Evolutionary conservation across 1,140 invertebrate genomes (phyloP).

Genomic region (Drosophila kohkoa): DNA sequence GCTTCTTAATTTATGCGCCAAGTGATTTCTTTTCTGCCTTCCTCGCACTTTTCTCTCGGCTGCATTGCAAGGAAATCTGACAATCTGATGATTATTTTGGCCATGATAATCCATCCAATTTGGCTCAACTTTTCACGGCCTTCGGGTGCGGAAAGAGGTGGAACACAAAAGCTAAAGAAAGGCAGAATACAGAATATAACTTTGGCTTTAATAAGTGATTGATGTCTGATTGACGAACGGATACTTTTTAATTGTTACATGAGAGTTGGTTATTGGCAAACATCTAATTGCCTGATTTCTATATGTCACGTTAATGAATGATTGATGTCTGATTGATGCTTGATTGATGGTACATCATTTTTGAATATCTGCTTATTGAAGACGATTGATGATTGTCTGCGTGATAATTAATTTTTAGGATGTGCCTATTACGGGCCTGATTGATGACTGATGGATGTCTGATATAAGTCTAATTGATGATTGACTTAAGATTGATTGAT

Average conservation of each 20-base stretch:
- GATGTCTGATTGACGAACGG: neutral
- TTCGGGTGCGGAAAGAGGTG: neutral
- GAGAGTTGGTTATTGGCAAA: too few species aligned
- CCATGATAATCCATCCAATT: conserved; percentile 45
- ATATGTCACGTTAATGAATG: neutral
- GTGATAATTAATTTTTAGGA: too few species aligned
- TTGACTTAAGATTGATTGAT: neutral
- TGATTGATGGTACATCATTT: neutral
- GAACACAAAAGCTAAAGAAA: neutral
- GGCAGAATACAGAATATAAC: too few species aligned
- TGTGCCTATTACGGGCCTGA: too few species aligned
- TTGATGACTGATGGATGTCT: neutral
- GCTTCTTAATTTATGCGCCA: conserved; percentile 71
- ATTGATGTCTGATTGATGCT: conserved; percentile 15
- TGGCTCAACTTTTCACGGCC: conserved; percentile 21
- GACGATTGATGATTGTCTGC: too few species aligned
- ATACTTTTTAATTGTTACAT: too few species aligned
- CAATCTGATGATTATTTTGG: conserved; percentile 53
- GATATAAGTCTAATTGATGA: too few species aligned
- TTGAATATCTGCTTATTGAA: too few species aligned
- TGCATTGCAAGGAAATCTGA: conserved; percentile 69
- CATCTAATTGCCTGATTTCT: neutral
- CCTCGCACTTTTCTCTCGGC: neutral
- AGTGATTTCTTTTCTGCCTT: conserved; percentile 11
- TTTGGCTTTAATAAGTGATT: neutral